Conservation (phyloP, 2,888 invertebrate genomes). For the Drosophila falleni region DNA sequence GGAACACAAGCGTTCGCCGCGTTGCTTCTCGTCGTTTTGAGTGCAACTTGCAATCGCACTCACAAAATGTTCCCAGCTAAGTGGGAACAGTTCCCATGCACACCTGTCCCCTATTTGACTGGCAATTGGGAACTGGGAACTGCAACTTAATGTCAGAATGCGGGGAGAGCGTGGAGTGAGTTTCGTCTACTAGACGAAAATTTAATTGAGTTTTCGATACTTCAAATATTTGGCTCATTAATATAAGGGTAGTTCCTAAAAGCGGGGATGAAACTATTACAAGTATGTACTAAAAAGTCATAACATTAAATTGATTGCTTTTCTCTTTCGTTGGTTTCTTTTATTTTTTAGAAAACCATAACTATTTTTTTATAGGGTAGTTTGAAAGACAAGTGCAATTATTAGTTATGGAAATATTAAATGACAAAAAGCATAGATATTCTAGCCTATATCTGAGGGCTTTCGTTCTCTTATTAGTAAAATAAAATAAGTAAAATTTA, state of each 20-base stretch:
- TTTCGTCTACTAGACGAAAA: conserved; percentile 51
- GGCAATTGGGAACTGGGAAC: neutral
- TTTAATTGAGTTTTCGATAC: conserved; percentile 66
- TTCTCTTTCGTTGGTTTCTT: neutral
- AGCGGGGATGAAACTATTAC: conserved; percentile 36
- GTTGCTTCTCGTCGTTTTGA: conserved; percentile 30
- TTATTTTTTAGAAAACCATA: neutral
- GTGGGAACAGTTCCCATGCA: conserved; percentile 23
- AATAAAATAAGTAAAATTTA: too few species aligned
- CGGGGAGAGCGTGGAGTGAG: neutral
- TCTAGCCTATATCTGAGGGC: too few species aligned
- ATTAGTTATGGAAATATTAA: too few species aligned
- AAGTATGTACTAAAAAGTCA: conserved; percentile 47
- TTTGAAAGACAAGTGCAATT: conserved; percentile 2
- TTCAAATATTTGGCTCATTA: conserved; percentile 66
- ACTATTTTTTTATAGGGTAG: conserved; percentile 9
- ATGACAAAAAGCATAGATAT: too few species aligned
- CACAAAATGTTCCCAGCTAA: conserved; percentile 24
- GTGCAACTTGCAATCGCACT: conserved; percentile 56
- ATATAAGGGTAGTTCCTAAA: conserved; percentile 38
- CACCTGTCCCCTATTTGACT: conserved; percentile 29
- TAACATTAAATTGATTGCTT: conserved; percentile 38
- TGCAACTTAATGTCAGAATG: neutral
- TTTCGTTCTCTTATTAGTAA: too few species aligned
- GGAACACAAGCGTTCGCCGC: conserved; percentile 34